These are phyloP conservation scores for Fragum whitleyi DNA, from an alignment of 2,888 invertebrate genomes.

Conservation along the genomic window DNA sequence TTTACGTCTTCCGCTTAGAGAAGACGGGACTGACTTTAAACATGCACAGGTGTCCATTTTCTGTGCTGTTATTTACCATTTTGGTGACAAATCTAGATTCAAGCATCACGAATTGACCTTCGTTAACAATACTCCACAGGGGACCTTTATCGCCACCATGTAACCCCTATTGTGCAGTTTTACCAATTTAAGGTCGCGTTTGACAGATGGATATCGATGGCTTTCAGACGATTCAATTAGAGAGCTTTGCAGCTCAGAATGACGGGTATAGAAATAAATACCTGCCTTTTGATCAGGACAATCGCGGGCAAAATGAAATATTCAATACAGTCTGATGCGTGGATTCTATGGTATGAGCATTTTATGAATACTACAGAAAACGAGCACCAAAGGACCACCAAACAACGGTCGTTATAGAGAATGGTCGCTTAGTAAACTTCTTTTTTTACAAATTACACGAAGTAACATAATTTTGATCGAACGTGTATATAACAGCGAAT, in stretches of 20 bases:
- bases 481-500: too few species aligned
- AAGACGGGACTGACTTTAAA: too few species aligned
- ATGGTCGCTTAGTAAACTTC: too few species aligned
- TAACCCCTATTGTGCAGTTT: conserved; percentile 9
- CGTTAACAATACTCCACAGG: background rate
- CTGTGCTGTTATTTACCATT: background rate
- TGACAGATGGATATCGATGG: conserved; percentile 12
- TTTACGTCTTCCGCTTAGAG: too few species aligned
- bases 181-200: conserved; percentile 14
- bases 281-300: background rate
- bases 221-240: conserved; percentile 1
- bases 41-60: too few species aligned
- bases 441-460: too few species aligned
- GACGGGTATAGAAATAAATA: background rate
- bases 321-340: background rate
- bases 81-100: background rate
- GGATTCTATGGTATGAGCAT: background rate
- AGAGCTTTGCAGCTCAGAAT: background rate
- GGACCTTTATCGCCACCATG: conserved; percentile 4
- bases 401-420: too few species aligned
- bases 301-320: background rate
- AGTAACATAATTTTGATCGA: too few species aligned
- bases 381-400: too few species aligned
- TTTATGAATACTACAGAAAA: too few species aligned
- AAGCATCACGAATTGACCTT: background rate